Evolutionary conservation across 2,888 invertebrate genomes (phyloP).

Genomic region (Erynnis tages): DNA sequence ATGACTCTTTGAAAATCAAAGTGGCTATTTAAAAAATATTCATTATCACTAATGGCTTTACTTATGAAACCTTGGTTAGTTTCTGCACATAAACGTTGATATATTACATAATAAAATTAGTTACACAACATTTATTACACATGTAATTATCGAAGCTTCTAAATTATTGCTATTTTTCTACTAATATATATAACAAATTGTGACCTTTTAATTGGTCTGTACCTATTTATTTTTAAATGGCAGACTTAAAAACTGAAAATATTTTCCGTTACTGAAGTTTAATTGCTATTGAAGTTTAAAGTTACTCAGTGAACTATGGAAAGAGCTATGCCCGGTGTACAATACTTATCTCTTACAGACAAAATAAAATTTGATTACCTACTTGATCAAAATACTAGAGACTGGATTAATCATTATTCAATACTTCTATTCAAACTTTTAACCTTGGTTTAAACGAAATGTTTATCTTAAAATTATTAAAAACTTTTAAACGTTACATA

Average conservation of each 20-base stretch:
- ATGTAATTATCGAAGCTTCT: background rate
- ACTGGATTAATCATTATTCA: too few relatives aligned
- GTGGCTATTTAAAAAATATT: background rate
- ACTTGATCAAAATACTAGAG: background rate
- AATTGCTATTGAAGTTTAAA: too few relatives aligned
- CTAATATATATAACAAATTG: too few relatives aligned
- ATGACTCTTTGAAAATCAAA: background rate
- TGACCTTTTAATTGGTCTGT: too few relatives aligned
- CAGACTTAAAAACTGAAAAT: too few relatives aligned
- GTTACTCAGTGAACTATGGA: too few relatives aligned
- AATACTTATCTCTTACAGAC: too few relatives aligned
- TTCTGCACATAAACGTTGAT: background rate
- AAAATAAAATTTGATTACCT: too few relatives aligned
- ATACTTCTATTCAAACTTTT: background rate
- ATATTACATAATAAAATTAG: background rate
- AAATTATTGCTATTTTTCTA: background rate
- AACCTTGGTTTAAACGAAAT: slow-evolving; percentile 11
- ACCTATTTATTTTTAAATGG: too few relatives aligned
- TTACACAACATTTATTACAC: background rate
- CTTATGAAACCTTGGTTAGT: background rate
- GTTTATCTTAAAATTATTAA: slow-evolving; percentile 1
- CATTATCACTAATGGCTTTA: background rate
- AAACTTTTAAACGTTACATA: background rate
- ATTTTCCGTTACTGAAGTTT: too few relatives aligned
- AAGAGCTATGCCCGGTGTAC: too few relatives aligned